Percentiles rank a stretch among this genome's conserved stretches.
phyloP scores from a whole-genome alignment of 2,888 invertebrate genomes.

The Pterostichus niger region DNA sequence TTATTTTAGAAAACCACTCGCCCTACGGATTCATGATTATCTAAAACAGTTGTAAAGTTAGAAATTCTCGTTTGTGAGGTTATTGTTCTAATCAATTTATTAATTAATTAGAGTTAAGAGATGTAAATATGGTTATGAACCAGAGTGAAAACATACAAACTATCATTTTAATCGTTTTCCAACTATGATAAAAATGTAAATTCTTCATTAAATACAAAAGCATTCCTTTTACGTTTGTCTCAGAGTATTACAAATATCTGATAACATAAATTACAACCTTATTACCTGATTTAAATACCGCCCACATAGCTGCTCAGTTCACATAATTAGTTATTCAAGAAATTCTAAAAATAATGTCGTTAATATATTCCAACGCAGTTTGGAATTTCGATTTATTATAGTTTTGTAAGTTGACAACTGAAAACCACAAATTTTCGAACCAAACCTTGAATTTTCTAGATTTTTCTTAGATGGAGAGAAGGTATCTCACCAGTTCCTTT shows the following conservation, averaged over 20 bases:
- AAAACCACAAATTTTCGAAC: not conserved
- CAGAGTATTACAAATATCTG: constrained; percentile 30
- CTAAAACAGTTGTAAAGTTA: too few species aligned
- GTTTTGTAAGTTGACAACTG: constrained; percentile 10
- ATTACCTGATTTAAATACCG: constrained; percentile 46
- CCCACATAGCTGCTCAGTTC: constrained; percentile 34
- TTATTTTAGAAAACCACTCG: too few species aligned
- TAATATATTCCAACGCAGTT: constrained; percentile 12
- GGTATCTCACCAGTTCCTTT: not conserved
- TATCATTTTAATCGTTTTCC: too few species aligned
- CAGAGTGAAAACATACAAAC: too few species aligned
- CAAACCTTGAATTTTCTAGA: constrained; percentile 29
- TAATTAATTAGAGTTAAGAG: too few species aligned
- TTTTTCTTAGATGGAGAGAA: not conserved
- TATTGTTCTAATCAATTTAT: too few species aligned
- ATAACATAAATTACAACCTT: constrained; percentile 33
- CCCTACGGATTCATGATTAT: too few species aligned
- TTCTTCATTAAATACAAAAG: constrained; percentile 26
- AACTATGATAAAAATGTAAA: not conserved
- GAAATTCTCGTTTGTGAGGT: too few species aligned
- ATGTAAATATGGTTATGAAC: too few species aligned
- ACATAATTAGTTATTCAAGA: constrained; percentile 34
- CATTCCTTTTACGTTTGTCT: constrained; percentile 11
- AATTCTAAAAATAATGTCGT: constrained; percentile 13
- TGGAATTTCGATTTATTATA: constrained; percentile 1